A percentile compares a stretch with the other conserved stretches of the same genome.
These are phyloP conservation scores for Euleptes europaea DNA, from an alignment of 2,113 vertebrate genomes.

Conservation along the genomic window DNA sequence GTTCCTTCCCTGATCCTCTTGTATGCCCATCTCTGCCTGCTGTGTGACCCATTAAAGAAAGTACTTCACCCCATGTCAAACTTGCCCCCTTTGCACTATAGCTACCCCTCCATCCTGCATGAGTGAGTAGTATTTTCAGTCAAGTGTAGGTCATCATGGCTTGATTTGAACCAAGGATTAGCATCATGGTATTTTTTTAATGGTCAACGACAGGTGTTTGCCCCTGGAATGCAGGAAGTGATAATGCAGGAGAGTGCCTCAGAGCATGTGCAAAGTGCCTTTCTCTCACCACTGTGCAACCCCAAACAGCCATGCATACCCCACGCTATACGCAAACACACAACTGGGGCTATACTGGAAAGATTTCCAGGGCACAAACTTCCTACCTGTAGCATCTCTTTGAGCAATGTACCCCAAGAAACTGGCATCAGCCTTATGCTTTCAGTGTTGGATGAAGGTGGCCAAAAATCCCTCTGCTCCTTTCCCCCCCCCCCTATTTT, in stretches of 20 bases:
- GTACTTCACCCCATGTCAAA: not conserved
- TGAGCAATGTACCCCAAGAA: not conserved
- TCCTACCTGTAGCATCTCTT: not conserved
- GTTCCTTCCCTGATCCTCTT: not conserved
- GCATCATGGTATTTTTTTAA: not conserved
- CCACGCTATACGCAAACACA: not conserved
- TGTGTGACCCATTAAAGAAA: not conserved
- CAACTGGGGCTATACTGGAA: not conserved
- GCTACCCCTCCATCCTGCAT: not conserved
- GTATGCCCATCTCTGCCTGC: not conserved
- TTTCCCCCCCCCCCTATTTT: no score
- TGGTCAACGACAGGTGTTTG: not conserved
- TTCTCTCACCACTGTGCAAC: not conserved
- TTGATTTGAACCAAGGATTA: not conserved
- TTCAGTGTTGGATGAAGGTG: not conserved
- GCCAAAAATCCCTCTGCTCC: not conserved
- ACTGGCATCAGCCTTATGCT: not conserved
- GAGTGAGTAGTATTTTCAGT: not conserved
- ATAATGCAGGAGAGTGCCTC: not conserved
- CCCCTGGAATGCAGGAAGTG: not conserved
- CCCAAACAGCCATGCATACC: not conserved
- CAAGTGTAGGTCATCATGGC: not conserved
- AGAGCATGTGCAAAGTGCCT: conserved; percentile 12
- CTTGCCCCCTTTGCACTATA: not conserved
- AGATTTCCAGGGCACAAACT: not conserved